Percentiles rank a stretch among this genome's conserved stretches.
Evolutionary conservation across 2,113 vertebrate genomes (phyloP).

Genomic region (Gasterosteus nipponicus): DNA sequence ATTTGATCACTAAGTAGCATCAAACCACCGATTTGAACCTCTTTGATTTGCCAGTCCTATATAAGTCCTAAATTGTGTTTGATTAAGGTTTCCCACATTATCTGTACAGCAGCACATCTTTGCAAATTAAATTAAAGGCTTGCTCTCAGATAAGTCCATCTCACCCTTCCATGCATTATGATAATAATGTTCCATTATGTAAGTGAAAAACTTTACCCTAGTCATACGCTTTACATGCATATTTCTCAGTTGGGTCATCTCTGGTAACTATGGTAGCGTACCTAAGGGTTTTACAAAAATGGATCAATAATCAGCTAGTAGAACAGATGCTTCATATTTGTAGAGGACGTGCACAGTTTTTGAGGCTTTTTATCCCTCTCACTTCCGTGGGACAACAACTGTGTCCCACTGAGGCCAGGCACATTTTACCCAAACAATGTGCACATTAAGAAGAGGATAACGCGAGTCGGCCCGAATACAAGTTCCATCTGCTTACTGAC

Average conservation of each 20-base stretch:
- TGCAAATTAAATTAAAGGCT: slow-evolving; percentile 30
- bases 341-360: neutral
- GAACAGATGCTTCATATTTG: neutral
- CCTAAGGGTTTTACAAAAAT: slow-evolving; percentile 3
- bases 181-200: neutral
- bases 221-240: slow-evolving; percentile 21
- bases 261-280: slow-evolving; percentile 7
- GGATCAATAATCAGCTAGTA: slow-evolving; percentile 1
- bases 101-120: slow-evolving; percentile 25
- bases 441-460: neutral
- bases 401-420: neutral
- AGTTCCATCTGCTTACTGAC: slow-evolving; percentile 39
- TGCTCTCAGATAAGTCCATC: slow-evolving; percentile 7
- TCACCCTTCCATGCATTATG: slow-evolving; percentile 39
- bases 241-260: slow-evolving; percentile 11
- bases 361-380: neutral
- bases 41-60: slow-evolving; percentile 40
- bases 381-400: neutral
- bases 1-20: slow-evolving; percentile 43
- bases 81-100: slow-evolving; percentile 17
- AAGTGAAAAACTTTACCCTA: slow-evolving; percentile 19
- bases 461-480: neutral
- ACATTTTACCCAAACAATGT: slow-evolving; percentile 7
- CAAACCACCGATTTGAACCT: slow-evolving; percentile 40
- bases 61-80: slow-evolving; percentile 39